Evolutionary conservation across 2,888 invertebrate genomes (phyloP), one percentile per base, ranked within the genome.

Genomic region (Xestia xanthographa): DNA sequence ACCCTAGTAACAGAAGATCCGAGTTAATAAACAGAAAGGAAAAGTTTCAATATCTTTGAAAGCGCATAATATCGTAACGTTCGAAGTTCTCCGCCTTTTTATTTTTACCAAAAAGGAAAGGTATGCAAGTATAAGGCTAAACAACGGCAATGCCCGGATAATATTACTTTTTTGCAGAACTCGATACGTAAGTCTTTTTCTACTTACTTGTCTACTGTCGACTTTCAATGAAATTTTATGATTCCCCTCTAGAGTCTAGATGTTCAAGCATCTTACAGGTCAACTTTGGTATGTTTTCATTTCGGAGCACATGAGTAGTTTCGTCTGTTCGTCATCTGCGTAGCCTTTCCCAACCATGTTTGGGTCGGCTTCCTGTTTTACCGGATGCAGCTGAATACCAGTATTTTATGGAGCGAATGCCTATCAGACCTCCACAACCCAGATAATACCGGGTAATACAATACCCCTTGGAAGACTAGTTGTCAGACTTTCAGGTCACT

Each of bases 41-140:
- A 86, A 85, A 78, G 80, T 87, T 86, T 82, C 80, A 79, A 83
- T 86, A 87, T 86, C 77, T 74, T 80, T 80, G 76, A 80, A 85
- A 83, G 85, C 75, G 79, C 79, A 82, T 79, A 77, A 87, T 68
- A 79, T 72, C 66, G 79, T 71, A 77, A 75, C 56, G 82, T 79
- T 74, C 74, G 26, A 82, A 85, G 78, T 82, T 87, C 66, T 41
- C 58, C 63, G 53, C 77, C 60, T 77, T 77, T 82, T 82, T 79
- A 80, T 80, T 80, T 76, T 75, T 50, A 38, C 9, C 68, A 78
- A 62, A 79, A 66, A 66, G 53, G 66, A 80, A 83, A 80, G 71
- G 75, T 85, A 80, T 75, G 62, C 63, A 63, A 41, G 63, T 77
- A 75, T 75, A 65, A 72, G 72, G 78, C 76, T 79, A 79, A 79